These are phyloP conservation scores for Lasioglossum marginatum DNA, from an alignment of 2,888 invertebrate species.

Conservation along the genomic window DNA sequence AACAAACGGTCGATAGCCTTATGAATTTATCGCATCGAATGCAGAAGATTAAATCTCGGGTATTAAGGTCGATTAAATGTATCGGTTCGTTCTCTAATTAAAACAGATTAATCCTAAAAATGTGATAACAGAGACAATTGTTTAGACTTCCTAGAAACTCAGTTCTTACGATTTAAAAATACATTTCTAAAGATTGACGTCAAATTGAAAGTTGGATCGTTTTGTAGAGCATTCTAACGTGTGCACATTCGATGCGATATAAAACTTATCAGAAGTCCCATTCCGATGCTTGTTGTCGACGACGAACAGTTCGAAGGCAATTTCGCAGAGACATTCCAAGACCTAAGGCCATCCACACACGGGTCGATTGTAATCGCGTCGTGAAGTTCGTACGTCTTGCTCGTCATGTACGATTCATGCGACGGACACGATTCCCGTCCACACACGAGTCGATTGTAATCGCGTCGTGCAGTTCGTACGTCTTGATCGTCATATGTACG, in stretches of 20 bases:
- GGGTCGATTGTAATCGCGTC: too few relatives aligned
- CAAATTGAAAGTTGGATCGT: background rate
- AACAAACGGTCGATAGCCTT: background rate
- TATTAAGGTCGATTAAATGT: background rate
- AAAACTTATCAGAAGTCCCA: background rate
- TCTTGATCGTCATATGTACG: too few relatives aligned
- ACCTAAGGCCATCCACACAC: too few relatives aligned
- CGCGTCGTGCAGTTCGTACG: too few relatives aligned
- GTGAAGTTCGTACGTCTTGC: too few relatives aligned
- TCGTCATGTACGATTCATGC: too few relatives aligned
- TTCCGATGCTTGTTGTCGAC: background rate
- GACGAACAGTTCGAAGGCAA: background rate
- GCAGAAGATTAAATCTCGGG: background rate
- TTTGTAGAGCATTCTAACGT: background rate
- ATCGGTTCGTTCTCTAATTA: background rate
- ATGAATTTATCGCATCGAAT: background rate
- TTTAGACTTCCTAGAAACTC: background rate
- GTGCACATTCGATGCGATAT: background rate
- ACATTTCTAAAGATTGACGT: background rate
- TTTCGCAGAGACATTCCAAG: too few relatives aligned
- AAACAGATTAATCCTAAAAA: background rate
- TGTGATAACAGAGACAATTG: background rate
- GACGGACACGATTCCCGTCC: too few relatives aligned
- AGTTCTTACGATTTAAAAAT: background rate
- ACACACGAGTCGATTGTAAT: too few relatives aligned